Percentiles rank a stretch among this genome's conserved stretches.
Conservation (phyloP, 2,888 invertebrate species). For the Stegana nigrithorax region DNA sequence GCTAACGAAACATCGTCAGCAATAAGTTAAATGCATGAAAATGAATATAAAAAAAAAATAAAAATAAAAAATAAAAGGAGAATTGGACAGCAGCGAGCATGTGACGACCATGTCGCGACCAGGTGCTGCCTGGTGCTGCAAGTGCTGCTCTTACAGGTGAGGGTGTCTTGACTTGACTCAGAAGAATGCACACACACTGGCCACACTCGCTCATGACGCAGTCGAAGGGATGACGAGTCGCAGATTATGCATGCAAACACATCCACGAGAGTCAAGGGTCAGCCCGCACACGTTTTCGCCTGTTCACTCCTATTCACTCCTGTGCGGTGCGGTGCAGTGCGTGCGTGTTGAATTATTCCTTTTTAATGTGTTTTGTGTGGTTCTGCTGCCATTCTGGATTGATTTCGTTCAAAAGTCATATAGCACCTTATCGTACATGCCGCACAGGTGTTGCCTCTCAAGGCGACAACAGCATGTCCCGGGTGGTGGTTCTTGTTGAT, state of each 20-base stretch:
- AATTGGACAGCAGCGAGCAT: not conserved
- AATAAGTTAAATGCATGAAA: no score
- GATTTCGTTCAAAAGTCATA: conserved; percentile 58
- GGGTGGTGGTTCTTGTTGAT: not conserved
- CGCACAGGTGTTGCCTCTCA: conserved; percentile 59
- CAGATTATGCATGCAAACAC: conserved; percentile 57
- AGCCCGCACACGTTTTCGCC: not conserved
- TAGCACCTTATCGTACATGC: conserved; percentile 48
- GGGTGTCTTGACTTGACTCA: conserved; percentile 15
- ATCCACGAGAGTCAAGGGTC: conserved; percentile 34
- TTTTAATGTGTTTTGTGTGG: conserved; percentile 26
- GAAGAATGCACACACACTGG: conserved; percentile 2
- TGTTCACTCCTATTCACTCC: not conserved
- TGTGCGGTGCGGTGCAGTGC: not conserved
- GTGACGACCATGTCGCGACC: not conserved
- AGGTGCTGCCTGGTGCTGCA: not conserved
- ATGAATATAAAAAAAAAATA: no score
- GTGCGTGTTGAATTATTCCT: conserved; percentile 6
- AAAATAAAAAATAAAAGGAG: not conserved
- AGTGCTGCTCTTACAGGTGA: no score
- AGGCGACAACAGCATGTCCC: conserved; percentile 31
- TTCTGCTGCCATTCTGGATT: conserved; percentile 56
- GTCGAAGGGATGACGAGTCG: conserved; percentile 36
- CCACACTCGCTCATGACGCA: no score
- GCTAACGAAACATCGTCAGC: conserved; percentile 41